These are phyloP conservation scores for Poecile atricapillus DNA, from an alignment of 2,113 vertebrate genomes.

Conservation along the genomic window DNA sequence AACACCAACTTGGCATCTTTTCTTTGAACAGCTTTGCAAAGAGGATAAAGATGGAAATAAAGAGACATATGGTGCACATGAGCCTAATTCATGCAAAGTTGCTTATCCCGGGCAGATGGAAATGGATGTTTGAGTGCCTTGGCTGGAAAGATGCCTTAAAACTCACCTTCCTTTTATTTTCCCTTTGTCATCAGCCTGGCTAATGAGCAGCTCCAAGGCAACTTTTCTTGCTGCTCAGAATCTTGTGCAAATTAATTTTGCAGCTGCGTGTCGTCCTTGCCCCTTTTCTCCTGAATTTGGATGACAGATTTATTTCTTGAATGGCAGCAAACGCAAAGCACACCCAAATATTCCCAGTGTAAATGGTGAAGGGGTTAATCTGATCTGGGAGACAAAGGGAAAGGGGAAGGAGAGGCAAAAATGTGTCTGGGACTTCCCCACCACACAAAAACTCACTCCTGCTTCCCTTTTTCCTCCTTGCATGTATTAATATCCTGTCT, in stretches of 20 bases:
- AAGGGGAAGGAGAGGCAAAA: not conserved
- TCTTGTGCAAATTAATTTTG: not conserved
- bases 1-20: not conserved
- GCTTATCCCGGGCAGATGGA: slow-evolving; percentile 50
- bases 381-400: not conserved
- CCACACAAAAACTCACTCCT: not conserved
- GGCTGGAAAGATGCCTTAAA: slow-evolving; percentile 27
- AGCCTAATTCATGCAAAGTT: slow-evolving; percentile 47
- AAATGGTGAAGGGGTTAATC: not conserved
- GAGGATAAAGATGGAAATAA: slow-evolving; percentile 49
- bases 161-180: slow-evolving; percentile 30
- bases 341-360: not conserved
- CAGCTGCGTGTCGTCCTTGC: not conserved
- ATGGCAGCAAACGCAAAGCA: not conserved
- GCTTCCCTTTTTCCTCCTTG: not conserved
- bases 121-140: slow-evolving; percentile 52
- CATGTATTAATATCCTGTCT: not conserved
- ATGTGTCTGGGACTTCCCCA: not conserved
- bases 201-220: slow-evolving; percentile 57
- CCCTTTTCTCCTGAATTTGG: not conserved
- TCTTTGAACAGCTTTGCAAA: slow-evolving; percentile 5
- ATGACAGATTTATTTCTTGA: not conserved
- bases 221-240: not conserved
- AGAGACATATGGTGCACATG: slow-evolving; percentile 35
- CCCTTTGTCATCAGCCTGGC: not conserved